Conservation (phyloP, 2,888 invertebrate species). For the Eristalis pertinax region DNA sequence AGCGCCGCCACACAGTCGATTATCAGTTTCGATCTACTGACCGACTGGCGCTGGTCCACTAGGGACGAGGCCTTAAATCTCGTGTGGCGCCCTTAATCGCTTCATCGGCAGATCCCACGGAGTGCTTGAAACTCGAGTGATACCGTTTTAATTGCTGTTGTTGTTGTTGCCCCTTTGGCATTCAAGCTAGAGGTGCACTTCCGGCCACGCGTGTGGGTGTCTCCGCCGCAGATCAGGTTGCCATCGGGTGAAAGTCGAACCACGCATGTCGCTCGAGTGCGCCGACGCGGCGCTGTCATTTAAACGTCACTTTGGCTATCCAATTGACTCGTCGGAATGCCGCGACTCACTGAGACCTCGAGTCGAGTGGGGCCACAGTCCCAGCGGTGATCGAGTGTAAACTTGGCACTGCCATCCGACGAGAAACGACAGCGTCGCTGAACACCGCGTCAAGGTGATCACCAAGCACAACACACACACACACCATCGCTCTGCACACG, state of each 20-base stretch:
- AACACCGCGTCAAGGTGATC: constrained; percentile 54
- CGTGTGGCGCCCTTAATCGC: constrained; percentile 36
- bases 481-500: constrained; percentile 8
- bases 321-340: constrained; percentile 64
- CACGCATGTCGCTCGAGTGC: constrained; percentile 15
- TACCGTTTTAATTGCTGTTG: constrained; percentile 62
- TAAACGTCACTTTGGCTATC: constrained; percentile 53
- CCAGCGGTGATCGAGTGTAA: constrained; percentile 9
- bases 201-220: constrained; percentile 30
- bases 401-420: constrained; percentile 41
- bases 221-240: constrained; percentile 26
- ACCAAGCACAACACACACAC: constrained; percentile 2
- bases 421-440: constrained; percentile 12
- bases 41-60: constrained; percentile 3
- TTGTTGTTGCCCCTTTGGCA: no score
- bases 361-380: constrained; percentile 20
- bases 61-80: no score
- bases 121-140: constrained; percentile 47
- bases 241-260: constrained; percentile 59
- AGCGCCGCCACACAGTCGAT: neutral
- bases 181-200: neutral
- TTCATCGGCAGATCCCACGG: constrained; percentile 34
- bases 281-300: constrained; percentile 41
- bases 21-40: constrained; percentile 11
- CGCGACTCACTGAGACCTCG: constrained; percentile 52